These are phyloP conservation scores for Drosophila sturtevanti DNA, from an alignment of 1,140 invertebrate species.

Conservation along the genomic window DNA sequence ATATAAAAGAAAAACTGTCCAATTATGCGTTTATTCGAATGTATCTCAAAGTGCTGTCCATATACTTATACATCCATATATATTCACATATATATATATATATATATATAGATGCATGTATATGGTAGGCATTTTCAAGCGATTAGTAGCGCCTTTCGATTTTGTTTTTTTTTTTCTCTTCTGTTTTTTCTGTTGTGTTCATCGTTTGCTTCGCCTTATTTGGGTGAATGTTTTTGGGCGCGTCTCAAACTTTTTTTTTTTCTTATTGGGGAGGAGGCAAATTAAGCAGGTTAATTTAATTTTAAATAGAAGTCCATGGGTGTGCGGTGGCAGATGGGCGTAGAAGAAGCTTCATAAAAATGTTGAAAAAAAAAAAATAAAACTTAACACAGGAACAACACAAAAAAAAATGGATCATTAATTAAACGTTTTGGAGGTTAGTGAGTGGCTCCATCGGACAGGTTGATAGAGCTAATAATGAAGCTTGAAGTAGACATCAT, in stretches of 20 bases:
- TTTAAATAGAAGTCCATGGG: slow-evolving; percentile 77
- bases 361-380: slow-evolving; percentile 15
- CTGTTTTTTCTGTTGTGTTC: no score
- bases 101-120: slow-evolving; percentile 39
- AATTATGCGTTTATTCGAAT: slow-evolving; percentile 65
- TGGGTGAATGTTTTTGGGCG: slow-evolving; percentile 75
- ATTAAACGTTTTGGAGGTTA: slow-evolving; percentile 73
- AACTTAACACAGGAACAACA: background rate
- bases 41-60: slow-evolving; percentile 5
- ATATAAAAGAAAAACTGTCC: slow-evolving; percentile 53
- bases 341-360: slow-evolving; percentile 62
- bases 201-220: no score
- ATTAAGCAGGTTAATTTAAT: slow-evolving; percentile 80
- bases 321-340: slow-evolving; percentile 67
- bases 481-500: slow-evolving; percentile 54
- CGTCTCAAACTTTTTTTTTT: slow-evolving; percentile 48
- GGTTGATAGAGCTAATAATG: slow-evolving; percentile 50
- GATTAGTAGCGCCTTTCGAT: slow-evolving; percentile 81
- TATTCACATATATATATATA: no score
- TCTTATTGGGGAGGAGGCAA: slow-evolving; percentile 54
- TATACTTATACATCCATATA: no score
- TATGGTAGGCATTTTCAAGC: slow-evolving; percentile 47
- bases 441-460: slow-evolving; percentile 61
- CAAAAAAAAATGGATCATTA: slow-evolving; percentile 53
- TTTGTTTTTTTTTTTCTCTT: slow-evolving; percentile 34